Evolutionary conservation across 2,888 invertebrate genomes (phyloP), one percentile per base, ranked within the genome.

Genomic region (Camptogramma bilineatum): DNA sequence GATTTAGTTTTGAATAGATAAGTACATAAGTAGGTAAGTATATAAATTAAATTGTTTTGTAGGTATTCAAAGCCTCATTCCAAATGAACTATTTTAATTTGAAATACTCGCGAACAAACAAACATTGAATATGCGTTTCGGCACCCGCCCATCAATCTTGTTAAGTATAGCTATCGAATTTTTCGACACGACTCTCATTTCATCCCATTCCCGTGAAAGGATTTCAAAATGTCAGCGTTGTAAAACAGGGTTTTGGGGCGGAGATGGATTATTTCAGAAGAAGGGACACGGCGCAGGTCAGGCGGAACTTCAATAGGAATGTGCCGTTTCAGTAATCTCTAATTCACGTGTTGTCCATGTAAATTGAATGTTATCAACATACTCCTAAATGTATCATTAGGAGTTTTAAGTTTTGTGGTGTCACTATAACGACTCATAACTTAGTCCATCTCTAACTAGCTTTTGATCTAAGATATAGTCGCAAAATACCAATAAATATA

Each of bases 131-230:
- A 73, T 74, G 56, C 70, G 72, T 69, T 76, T 39, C 3, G 24
- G 39, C 47, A 17, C 70, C 74, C 75, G 65, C 77, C 76, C 76
- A 83, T 83, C 78, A 84, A 83, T 84, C 77, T 81, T 78, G 78
- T 81, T 81, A 54, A 13, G 17, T 44, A 19, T 39, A 17, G 10
- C 77, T 73, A 78, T 82, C 70, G 75, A 81, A 78, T 81, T 82
- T 83, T 83, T 81, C 78, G 75, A 69, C 71, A 72, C 58, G 75
- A 67, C 72, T 74, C 73, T 72, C 75, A 74, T 80, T 80, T 80
- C 72, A 79, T 74, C 70, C 70, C 64, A 70, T 73, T 70, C 66
- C 71, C 74, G 72, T 75, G 72, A 78, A 77, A 71, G 75, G 79
- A 80, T 80, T 81, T 76, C 65, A 77, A 78, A 79, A 76, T 80